Percentiles rank a stretch among this genome's conserved stretches.
phyloP scores from a whole-genome alignment of 2,113 vertebrate species.

The Monopterus albus region DNA sequence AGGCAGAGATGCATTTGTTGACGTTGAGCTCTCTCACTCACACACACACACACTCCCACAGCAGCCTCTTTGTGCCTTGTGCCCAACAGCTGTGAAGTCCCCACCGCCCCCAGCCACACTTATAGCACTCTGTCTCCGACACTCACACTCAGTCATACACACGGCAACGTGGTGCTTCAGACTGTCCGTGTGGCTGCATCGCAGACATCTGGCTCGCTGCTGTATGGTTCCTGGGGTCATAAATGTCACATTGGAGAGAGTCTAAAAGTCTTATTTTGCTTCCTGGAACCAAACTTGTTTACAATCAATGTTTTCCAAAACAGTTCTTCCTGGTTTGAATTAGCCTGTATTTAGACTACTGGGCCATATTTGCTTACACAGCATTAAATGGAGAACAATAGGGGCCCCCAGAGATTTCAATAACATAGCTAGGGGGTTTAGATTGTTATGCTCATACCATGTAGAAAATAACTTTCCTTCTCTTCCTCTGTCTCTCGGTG shows the following conservation, averaged over 20 bases:
- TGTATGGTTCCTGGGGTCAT: constrained; percentile 19
- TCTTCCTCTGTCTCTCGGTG: constrained; percentile 15
- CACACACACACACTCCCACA: constrained; percentile 43
- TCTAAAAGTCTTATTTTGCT: constrained; percentile 7
- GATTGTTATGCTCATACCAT: constrained; percentile 21
- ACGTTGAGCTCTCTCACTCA: constrained; percentile 34
- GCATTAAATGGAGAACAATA: constrained; percentile 60
- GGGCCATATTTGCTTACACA: constrained; percentile 46
- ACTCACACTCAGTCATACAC: constrained; percentile 1
- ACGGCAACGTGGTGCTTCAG: constrained; percentile 15
- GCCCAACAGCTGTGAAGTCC: constrained; percentile 75
- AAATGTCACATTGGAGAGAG: not conserved
- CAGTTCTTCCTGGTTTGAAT: constrained; percentile 52
- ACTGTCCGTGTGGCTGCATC: constrained; percentile 30
- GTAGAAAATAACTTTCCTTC: constrained; percentile 11
- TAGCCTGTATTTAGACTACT: constrained; percentile 57
- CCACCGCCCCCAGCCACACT: constrained; percentile 34
- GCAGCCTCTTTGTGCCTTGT: constrained; percentile 74
- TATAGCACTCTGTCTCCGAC: no score
- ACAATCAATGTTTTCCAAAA: constrained; percentile 28
- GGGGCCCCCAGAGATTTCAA: constrained; percentile 34
- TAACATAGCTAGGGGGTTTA: constrained; percentile 13
- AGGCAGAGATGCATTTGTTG: constrained; percentile 72
- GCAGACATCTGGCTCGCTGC: constrained; percentile 38
- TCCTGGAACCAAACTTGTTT: constrained; percentile 26